Conservation (phyloP, 2,797 vertebrate species). For the Tenualosa ilisha region DNA sequence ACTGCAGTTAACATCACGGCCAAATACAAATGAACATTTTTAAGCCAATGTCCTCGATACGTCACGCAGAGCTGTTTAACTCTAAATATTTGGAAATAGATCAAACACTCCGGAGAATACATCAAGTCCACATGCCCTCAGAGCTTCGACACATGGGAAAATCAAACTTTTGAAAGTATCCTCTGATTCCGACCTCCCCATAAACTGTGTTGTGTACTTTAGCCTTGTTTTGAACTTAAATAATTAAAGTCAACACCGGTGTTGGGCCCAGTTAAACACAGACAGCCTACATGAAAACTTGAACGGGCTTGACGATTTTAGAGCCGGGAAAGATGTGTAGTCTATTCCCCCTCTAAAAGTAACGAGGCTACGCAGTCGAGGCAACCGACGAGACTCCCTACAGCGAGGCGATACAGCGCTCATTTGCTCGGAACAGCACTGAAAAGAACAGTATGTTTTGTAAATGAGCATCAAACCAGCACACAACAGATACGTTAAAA, state of each 20-base stretch:
- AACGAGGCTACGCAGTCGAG: neutral
- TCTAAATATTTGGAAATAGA: neutral
- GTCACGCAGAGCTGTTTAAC: neutral
- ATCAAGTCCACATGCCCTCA: neutral
- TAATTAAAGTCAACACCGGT: neutral
- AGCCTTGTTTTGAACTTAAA: neutral
- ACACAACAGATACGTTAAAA: conserved; percentile 58
- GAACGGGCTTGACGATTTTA: neutral
- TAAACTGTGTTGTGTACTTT: neutral
- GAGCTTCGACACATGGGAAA: neutral
- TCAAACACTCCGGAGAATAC: neutral
- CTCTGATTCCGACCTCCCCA: neutral
- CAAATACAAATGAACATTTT: neutral
- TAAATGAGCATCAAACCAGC: conserved; percentile 47
- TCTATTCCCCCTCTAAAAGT: neutral
- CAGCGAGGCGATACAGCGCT: conserved; percentile 61
- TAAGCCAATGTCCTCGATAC: neutral
- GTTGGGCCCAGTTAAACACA: neutral
- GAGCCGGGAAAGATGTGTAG: neutral
- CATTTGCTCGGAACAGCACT: conserved; percentile 62
- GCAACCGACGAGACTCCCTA: conserved; percentile 59
- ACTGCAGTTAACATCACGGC: neutral
- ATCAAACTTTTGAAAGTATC: neutral
- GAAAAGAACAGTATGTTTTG: conserved; percentile 47
- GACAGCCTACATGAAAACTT: neutral